phyloP scores from a whole-genome alignment of 2,113 vertebrate genomes.

The Craseonycteris thonglongyai region DNA sequence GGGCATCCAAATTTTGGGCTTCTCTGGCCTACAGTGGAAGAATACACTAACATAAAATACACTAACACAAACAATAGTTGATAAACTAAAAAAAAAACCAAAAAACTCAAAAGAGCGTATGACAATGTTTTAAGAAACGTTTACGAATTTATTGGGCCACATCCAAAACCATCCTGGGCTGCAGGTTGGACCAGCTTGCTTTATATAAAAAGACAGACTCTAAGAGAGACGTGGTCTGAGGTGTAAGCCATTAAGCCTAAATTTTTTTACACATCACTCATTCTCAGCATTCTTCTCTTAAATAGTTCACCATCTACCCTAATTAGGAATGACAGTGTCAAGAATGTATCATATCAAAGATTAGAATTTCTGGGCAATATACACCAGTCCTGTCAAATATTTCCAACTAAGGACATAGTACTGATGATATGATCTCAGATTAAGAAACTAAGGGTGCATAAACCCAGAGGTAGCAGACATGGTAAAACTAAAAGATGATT shows the following conservation, averaged over 20 bases:
- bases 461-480: not conserved
- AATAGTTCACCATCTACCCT: not conserved
- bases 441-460: not conserved
- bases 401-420: not conserved
- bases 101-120: no score
- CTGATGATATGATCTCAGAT: no score
- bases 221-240: not conserved
- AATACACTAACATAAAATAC: no score
- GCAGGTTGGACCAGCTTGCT: no score
- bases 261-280: not conserved
- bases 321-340: not conserved
- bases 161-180: no score
- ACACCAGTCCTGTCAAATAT: not conserved
- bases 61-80: no score
- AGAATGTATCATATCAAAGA: not conserved
- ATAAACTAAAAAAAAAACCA: no score
- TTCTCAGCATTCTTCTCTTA: not conserved
- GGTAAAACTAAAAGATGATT: not conserved
- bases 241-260: not conserved
- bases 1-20: no score
- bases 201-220: not conserved
- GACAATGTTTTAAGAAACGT: no score
- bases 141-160: no score
- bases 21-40: no score
- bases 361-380: not conserved